Percentiles rank a stretch among this genome's conserved stretches.
Conservation (phyloP, 2,113 vertebrate genomes). For the Aptenodytes patagonicus region DNA sequence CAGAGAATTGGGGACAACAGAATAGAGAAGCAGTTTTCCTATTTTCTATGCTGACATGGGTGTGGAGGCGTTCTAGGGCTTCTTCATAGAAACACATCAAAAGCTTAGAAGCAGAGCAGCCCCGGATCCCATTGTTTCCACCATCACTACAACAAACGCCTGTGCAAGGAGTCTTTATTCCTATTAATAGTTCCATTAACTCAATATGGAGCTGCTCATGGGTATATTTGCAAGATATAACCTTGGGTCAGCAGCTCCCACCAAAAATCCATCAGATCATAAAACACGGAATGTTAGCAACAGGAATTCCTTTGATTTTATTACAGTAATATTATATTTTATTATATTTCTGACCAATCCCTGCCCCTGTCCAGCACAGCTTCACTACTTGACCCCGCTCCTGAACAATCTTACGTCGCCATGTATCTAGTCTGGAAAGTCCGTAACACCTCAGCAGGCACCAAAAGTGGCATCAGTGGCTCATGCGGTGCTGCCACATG, state of each 20-base stretch:
- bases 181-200: background rate
- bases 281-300: background rate
- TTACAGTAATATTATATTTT: background rate
- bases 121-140: background rate
- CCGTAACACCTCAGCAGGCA: background rate
- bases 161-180: background rate
- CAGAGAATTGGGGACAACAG: background rate
- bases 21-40: background rate
- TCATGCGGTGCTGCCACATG: constrained; percentile 17
- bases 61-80: background rate
- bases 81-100: background rate
- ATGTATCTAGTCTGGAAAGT: background rate
- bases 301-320: background rate
- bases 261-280: background rate
- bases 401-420: background rate
- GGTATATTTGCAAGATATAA: background rate
- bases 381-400: background rate
- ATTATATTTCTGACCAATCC: background rate
- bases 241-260: background rate
- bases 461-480: background rate
- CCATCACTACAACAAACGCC: background rate
- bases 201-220: background rate
- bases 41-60: background rate
- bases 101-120: background rate
- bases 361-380: background rate